Conservation (phyloP, 2,113 vertebrate species). For the Oreochromis aureus region DNA sequence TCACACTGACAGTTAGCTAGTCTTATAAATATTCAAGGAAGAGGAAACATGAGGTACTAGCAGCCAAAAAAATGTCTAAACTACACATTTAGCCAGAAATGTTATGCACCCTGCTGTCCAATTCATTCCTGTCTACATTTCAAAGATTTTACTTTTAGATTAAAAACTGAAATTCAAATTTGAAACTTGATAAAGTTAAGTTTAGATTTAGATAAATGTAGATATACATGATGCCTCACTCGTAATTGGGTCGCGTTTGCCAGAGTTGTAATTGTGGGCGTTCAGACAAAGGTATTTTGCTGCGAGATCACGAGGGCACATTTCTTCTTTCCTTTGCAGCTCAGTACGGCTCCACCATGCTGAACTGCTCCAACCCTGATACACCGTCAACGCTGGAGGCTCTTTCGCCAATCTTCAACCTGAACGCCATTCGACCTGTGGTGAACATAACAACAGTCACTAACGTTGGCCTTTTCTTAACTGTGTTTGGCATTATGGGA, state of each 20-base stretch:
- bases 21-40: accelerated
- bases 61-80: accelerated
- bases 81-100: neutral
- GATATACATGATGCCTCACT: neutral
- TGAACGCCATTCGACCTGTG: conserved; percentile 48
- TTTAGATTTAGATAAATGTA: neutral
- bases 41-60: neutral
- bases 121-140: neutral
- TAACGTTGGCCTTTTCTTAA: neutral
- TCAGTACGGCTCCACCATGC: neutral
- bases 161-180: neutral
- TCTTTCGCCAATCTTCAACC: conserved; percentile 12
- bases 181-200: neutral
- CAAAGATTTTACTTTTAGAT: neutral
- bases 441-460: conserved; percentile 1
- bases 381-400: conserved; percentile 18
- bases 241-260: neutral
- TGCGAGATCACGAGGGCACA: neutral
- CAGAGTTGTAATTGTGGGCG: neutral
- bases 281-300: neutral
- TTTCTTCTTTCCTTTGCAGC: neutral
- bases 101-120: neutral
- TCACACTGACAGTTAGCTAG: neutral
- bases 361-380: conserved; percentile 33
- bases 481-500: conserved; percentile 54